Conservation (phyloP, 2,888 invertebrate genomes). For the Tricholauxania praeusta region DNA sequence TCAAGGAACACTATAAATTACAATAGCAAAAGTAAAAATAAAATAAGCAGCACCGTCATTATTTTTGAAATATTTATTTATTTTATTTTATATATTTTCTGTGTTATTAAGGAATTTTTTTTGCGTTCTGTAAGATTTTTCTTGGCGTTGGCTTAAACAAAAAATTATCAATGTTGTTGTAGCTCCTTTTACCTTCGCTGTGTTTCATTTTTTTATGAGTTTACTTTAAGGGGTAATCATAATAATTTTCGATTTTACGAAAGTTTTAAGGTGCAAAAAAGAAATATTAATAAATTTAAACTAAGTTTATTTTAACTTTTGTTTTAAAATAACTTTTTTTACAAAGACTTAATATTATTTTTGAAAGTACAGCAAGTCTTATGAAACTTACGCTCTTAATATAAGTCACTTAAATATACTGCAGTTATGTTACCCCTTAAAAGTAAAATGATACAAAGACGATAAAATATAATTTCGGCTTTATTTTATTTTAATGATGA, state of each 20-base stretch:
- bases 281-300: no score
- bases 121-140: conserved; percentile 6
- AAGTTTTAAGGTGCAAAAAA: no score
- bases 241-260: no score
- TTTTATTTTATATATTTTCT: conserved; percentile 44
- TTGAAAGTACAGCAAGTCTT: no score
- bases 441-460: conserved; percentile 61
- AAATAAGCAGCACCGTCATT: conserved; percentile 28
- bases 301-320: no score
- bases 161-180: conserved; percentile 27
- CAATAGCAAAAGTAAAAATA: conserved; percentile 10
- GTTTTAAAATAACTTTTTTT: no score
- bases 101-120: conserved; percentile 59
- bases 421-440: no score
- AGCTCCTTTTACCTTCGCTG: background rate
- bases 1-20: conserved; percentile 7
- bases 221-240: conserved; percentile 20
- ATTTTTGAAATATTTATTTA: conserved; percentile 58
- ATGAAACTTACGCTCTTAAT: no score
- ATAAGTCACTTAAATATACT: no score
- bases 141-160: background rate
- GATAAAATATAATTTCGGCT: conserved; percentile 65
- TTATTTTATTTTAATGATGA: conserved; percentile 67
- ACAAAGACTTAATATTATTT: no score
- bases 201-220: conserved; percentile 4